Evolutionary conservation across 2,888 invertebrate genomes (phyloP).

Genomic region (Seira sanloemensis): DNA sequence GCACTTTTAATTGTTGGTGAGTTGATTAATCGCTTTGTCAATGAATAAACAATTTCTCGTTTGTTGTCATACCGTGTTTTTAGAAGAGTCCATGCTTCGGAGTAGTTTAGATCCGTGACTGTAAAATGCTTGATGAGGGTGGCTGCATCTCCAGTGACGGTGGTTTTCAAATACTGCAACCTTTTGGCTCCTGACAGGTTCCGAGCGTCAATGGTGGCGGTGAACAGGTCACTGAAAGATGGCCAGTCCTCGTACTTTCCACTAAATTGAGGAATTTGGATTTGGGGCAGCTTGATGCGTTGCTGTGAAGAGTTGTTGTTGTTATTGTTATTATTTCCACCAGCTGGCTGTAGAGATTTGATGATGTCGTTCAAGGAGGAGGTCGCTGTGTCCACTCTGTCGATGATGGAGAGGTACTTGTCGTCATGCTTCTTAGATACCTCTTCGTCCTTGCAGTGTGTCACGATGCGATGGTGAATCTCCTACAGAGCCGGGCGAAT

Average conservation of each 20-base stretch:
- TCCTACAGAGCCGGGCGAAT: too few species aligned
- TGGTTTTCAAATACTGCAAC: slow-evolving; percentile 35
- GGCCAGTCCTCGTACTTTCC: slow-evolving; percentile 42
- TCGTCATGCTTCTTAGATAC: too few species aligned
- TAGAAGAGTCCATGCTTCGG: slow-evolving; percentile 46
- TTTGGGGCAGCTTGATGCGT: slow-evolving; percentile 25
- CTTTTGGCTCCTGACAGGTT: slow-evolving; percentile 3
- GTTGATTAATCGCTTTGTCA: neutral
- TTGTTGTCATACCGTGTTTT: slow-evolving; percentile 43
- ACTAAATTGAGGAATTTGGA: slow-evolving; percentile 25
- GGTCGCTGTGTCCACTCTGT: too few species aligned
- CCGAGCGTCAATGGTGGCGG: slow-evolving; percentile 16
- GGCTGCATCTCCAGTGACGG: slow-evolving; percentile 29
- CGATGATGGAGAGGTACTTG: too few species aligned
- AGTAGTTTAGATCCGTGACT: slow-evolving; percentile 38
- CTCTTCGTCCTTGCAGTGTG: too few species aligned
- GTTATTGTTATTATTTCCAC: neutral
- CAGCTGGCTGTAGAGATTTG: too few species aligned
- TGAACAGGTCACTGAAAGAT: slow-evolving; percentile 38
- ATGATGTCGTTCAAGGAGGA: too few species aligned
- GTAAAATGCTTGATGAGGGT: slow-evolving; percentile 5
- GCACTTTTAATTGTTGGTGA: too few species aligned
- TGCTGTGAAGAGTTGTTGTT: neutral
- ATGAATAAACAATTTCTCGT: slow-evolving; percentile 23
- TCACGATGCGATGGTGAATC: too few species aligned